A percentile compares a stretch with the other conserved stretches of the same genome.
These are phyloP conservation scores for Aplidium turbinatum DNA, from an alignment of 23 tunicate species.

Conservation along the genomic window DNA sequence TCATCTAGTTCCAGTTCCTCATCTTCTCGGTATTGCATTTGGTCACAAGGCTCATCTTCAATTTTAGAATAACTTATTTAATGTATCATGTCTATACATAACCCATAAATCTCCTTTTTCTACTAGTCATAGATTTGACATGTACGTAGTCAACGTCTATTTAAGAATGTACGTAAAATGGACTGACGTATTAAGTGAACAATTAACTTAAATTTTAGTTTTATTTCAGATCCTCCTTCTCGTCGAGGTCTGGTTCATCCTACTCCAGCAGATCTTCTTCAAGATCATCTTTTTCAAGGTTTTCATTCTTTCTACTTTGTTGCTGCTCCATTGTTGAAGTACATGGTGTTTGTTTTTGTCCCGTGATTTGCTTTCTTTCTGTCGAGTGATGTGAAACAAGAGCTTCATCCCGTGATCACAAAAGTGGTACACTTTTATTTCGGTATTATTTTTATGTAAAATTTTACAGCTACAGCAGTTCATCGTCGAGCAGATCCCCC, in stretches of 20 bases:
- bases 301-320: too few species aligned
- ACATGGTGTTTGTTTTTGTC: too few species aligned
- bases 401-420: too few species aligned
- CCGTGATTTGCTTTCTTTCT: too few species aligned
- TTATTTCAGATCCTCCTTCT: constrained; percentile 41
- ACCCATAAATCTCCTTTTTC: too few species aligned
- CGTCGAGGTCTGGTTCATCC: constrained; percentile 59
- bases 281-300: constrained; percentile 57
- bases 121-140: too few species aligned
- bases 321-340: too few species aligned
- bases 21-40: constrained; percentile 51
- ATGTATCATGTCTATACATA: neutral
- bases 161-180: too few species aligned
- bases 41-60: neutral
- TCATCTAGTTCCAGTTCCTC: constrained; percentile 50
- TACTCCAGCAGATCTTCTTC: constrained; percentile 52
- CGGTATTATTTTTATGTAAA: too few species aligned
- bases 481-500: constrained; percentile 64
- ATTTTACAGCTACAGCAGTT: constrained; percentile 63
- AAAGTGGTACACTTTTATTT: too few species aligned
- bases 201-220: neutral
- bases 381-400: too few species aligned
- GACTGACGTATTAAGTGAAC: neutral
- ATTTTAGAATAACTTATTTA: neutral
- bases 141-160: too few species aligned